Evolutionary conservation across 2,797 vertebrate species (phyloP).

Genomic region (Neoniphon sammara): DNA sequence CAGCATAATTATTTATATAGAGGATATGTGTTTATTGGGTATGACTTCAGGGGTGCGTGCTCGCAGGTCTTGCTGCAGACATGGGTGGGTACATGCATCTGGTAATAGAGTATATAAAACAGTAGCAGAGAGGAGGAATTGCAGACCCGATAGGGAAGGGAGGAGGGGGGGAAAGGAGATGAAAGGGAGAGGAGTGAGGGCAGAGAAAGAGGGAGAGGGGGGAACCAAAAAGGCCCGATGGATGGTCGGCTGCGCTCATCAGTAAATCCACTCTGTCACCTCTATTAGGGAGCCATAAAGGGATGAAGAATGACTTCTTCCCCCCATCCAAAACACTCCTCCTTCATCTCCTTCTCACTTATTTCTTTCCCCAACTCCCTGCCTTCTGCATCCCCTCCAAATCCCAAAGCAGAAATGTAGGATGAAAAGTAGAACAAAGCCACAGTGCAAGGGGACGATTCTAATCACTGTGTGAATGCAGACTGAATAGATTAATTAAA

Average conservation of each 20-base stretch:
- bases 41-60: slow-evolving; percentile 22
- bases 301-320: slow-evolving; percentile 31
- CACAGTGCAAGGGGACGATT: neutral
- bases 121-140: neutral
- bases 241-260: slow-evolving; percentile 15
- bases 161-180: neutral
- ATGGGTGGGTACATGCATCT: slow-evolving; percentile 1
- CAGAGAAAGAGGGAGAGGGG: neutral
- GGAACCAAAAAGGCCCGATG: slow-evolving; percentile 27
- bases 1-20: slow-evolving; percentile 23
- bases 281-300: slow-evolving; percentile 41
- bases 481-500: neutral
- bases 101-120: slow-evolving; percentile 24
- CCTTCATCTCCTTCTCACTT: slow-evolving; percentile 22
- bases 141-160: neutral
- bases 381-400: neutral
- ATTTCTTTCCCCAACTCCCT: neutral
- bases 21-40: neutral
- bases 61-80: too few relatives aligned
- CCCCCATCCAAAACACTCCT: slow-evolving; percentile 23
- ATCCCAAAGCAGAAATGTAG: slow-evolving; percentile 10
- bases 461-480: slow-evolving; percentile 3
- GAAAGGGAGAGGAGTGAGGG: neutral
- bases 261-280: slow-evolving; percentile 41
- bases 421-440: slow-evolving; percentile 6